Evolutionary conservation across 1,140 invertebrate genomes (phyloP).

Genomic region (Cyclina sinensis): DNA sequence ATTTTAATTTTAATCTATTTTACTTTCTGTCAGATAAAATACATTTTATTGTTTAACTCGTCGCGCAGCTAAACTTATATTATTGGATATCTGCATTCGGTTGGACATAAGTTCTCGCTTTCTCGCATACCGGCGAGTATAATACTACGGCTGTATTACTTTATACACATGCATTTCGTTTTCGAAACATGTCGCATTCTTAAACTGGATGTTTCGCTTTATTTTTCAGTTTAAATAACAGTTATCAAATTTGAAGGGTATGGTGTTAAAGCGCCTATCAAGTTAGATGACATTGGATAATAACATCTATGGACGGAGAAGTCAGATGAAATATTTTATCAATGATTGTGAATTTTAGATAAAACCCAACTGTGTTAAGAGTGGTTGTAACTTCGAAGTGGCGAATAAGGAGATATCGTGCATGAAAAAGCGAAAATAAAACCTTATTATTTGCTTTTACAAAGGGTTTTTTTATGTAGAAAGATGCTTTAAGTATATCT

Average conservation of each 20-base stretch:
- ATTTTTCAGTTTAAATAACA: background rate
- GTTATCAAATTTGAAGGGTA: background rate
- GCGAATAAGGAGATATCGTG: background rate
- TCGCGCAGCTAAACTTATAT: background rate
- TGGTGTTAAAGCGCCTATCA: background rate
- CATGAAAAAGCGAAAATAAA: constrained; percentile 5
- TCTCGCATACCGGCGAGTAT: background rate
- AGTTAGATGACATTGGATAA: background rate
- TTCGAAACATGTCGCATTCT: background rate
- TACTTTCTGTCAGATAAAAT: too few relatives aligned
- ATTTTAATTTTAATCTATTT: too few relatives aligned
- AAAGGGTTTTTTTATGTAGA: background rate
- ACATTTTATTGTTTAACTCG: background rate
- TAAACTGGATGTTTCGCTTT: background rate
- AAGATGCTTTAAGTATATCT: background rate
- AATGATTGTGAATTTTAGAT: constrained; percentile 22
- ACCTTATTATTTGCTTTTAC: too few relatives aligned
- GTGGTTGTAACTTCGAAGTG: background rate
- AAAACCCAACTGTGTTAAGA: background rate
- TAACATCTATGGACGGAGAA: background rate
- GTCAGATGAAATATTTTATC: constrained; percentile 25
- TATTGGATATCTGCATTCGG: constrained; percentile 17
- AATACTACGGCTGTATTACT: background rate
- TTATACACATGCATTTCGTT: constrained; percentile 25
- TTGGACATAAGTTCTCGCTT: background rate